Evolutionary conservation across 1,140 invertebrate species (phyloP), one percentile per base, ranked within the genome.

Genomic region (Zelostemma sp.): DNA sequence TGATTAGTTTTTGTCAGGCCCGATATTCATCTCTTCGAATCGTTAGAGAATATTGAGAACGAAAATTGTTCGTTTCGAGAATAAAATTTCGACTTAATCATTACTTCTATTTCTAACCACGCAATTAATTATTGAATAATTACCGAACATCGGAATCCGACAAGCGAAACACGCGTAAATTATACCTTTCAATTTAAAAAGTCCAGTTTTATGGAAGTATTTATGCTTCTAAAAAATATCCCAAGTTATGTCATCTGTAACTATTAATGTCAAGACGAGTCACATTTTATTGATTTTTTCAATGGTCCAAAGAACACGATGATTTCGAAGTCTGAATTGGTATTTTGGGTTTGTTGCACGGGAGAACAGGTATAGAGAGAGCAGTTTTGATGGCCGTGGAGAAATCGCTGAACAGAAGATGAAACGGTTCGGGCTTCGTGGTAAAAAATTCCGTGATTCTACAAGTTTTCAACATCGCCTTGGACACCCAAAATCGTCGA

Each of bases 401-500:
- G 46, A 46, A 60, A 51, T 60, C 12, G 38, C 6, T n/a, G 49
- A 53, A 53, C 25, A 16, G 12, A 12, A 40, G 31, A 1, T 6
- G 21, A 25, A 25, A 25, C 21, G 21, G 21, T 25, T 25, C 21
- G 21, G 8, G 21, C 21, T 15, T 8, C 35, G 43, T 47, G 6
- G 19, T 9, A 51, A 50, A 59, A 59, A 68, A 59, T 50, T 49
- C n/a, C 12, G 8, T 25, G 21, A 25, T 25, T 25, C 21, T 8
- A 25, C 21, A 25, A 25, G n/a, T 56, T 61, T 50, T 51, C 28
- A 38, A 56, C 17, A 5, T 28, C 8, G 40, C 16, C 45, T 18
- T 25, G 38, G 28, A 60, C 16, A 28, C 25, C 21, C 47, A 51
- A 6, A 67, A 49, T 61, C 21, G 28, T 58, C 38, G 41, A 55